phyloP scores from a whole-genome alignment of 2,888 invertebrate species.

The Dicyrtoma fusca region DNA sequence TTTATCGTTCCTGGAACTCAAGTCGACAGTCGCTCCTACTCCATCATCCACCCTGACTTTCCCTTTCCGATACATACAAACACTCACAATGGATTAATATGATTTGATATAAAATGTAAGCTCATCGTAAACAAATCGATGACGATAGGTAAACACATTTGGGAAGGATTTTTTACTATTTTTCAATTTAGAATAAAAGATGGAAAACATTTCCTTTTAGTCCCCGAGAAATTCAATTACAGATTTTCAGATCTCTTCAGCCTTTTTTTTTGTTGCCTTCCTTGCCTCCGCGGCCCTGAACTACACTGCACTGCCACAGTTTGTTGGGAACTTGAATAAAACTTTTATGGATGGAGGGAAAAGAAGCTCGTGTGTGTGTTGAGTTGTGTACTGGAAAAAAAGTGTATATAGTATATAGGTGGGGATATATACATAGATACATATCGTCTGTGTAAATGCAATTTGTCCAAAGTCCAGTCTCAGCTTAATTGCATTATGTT shows the following conservation, averaged over 20 bases:
- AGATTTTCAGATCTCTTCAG: background rate
- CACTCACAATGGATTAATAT: slow-evolving; percentile 17
- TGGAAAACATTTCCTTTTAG: slow-evolving; percentile 31
- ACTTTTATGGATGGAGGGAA: slow-evolving; percentile 27
- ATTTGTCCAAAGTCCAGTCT: too few relatives aligned
- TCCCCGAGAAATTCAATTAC: slow-evolving; percentile 37
- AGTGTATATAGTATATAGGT: too few relatives aligned
- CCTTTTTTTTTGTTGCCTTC: too few relatives aligned
- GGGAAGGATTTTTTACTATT: slow-evolving; percentile 31
- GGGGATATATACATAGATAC: too few relatives aligned
- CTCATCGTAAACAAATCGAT: slow-evolving; percentile 31
- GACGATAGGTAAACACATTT: slow-evolving; percentile 31
- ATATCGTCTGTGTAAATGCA: too few relatives aligned
- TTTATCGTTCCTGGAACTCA: too few relatives aligned
- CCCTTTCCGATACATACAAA: background rate
- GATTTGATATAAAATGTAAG: slow-evolving; percentile 3
- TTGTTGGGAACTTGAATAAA: slow-evolving; percentile 24
- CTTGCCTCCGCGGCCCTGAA: too few relatives aligned
- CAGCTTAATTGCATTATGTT: too few relatives aligned
- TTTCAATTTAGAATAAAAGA: slow-evolving; percentile 28
- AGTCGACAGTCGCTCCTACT: too few relatives aligned
- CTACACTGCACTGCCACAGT: too few relatives aligned
- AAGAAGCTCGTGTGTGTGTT: background rate
- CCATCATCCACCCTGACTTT: too few relatives aligned
- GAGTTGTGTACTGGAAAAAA: too few relatives aligned